Conservation (phyloP, 37 sponge, comb jelly and placozoan species). For the Ephydatia muelleri region DNA sequence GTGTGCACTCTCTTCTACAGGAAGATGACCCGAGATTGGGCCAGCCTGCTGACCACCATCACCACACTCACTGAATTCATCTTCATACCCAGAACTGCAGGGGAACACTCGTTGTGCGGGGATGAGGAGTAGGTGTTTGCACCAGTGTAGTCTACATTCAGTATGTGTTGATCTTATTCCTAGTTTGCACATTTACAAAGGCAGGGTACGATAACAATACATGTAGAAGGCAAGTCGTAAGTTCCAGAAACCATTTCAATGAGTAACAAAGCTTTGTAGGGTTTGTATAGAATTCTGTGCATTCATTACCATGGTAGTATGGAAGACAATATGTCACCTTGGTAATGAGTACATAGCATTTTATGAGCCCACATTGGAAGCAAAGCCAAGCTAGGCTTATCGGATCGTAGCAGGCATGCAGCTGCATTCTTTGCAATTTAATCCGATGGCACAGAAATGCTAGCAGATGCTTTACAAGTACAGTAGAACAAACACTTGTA, state of each 20-base stretch:
- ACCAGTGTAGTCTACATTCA: background rate
- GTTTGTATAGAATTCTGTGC: too few relatives aligned
- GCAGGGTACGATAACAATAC: too few relatives aligned
- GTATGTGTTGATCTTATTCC: background rate
- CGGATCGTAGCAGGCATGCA: background rate
- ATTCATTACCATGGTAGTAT: too few relatives aligned
- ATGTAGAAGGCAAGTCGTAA: too few relatives aligned
- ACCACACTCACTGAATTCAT: background rate
- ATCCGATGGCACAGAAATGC: background rate
- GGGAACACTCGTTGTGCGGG: background rate
- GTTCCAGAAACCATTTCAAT: too few relatives aligned
- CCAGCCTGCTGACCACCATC: background rate
- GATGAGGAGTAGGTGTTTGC: background rate
- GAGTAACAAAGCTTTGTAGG: too few relatives aligned
- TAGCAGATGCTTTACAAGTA: background rate
- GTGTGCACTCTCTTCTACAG: slow-evolving; percentile 1
- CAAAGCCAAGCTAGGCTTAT: background rate
- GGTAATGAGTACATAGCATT: background rate
- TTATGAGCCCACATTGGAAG: background rate
- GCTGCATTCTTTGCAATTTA: background rate
- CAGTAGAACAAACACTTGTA: background rate
- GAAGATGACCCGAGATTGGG: slow-evolving; percentile 56
- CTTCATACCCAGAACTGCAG: background rate
- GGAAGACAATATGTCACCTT: too few relatives aligned
- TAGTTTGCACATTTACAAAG: too few relatives aligned